These are phyloP conservation scores for Porphyrio hochstetteri DNA, from an alignment of 2,113 vertebrate genomes.

Conservation along the genomic window DNA sequence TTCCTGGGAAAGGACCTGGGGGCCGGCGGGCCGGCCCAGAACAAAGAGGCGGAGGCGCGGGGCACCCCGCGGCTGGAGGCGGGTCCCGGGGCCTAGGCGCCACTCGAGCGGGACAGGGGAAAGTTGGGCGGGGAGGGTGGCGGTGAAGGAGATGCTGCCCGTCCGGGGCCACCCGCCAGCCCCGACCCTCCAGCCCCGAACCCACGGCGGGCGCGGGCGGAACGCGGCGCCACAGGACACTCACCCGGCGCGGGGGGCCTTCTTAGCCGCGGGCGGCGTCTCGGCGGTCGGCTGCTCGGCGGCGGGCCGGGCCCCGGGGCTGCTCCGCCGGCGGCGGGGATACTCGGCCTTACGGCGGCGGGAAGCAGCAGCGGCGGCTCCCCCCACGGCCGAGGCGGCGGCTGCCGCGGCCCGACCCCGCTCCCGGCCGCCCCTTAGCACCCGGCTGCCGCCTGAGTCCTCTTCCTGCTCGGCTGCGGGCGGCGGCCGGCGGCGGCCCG, in stretches of 20 bases:
- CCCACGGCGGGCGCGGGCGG: not conserved
- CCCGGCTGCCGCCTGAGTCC: slow-evolving; percentile 22
- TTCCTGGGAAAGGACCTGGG: not conserved
- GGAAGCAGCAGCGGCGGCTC: not conserved
- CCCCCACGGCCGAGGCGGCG: not conserved
- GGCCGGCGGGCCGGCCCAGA: not conserved
- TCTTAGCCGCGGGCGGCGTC: not conserved
- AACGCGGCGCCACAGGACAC: not conserved
- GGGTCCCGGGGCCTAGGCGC: not conserved
- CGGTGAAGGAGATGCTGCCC: not conserved
- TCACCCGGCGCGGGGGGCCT: slow-evolving; percentile 29
- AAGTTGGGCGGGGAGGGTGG: not conserved
- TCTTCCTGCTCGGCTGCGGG: not conserved
- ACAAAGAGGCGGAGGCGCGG: not conserved
- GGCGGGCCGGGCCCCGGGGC: not conserved
- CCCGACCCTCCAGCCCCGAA: not conserved
- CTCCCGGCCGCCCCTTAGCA: slow-evolving; percentile 18
- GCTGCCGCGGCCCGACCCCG: not conserved
- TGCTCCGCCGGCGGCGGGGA: slow-evolving; percentile 11
- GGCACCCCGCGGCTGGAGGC: not conserved
- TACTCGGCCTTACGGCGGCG: slow-evolving; percentile 29
- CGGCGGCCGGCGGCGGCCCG: not conserved
- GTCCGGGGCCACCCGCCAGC: not conserved
- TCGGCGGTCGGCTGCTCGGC: not conserved
- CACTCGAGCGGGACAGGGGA: not conserved